Evolutionary conservation across 2,113 vertebrate species (phyloP), one percentile per base, ranked within the genome.

Genomic region (Epinephelus lanceolatus): DNA sequence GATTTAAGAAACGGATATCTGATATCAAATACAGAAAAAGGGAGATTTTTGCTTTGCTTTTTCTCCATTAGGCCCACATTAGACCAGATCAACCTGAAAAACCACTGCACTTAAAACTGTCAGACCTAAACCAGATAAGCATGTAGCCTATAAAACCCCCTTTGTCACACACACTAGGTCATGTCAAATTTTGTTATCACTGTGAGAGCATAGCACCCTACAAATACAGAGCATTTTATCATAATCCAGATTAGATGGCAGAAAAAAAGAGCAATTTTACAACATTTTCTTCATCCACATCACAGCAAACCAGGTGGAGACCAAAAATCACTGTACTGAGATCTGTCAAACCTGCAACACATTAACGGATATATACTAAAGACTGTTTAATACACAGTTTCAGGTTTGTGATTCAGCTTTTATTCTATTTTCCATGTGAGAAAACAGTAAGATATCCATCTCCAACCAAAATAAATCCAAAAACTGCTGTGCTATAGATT

Each of bases 21-120:
- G 6, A 6, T 25, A 25, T 27, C 12, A 14, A 18, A 60, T n/a
- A 18, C 57, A 30, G 57, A 30, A 30, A 18, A 30, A 30, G 15
- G 7, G 6, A 55, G 14, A 8, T 15, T 14, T 3, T 30, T 13
- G 42, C 3, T 3, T n/a, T 67, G 13, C 2, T 7, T n/a, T 21
- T 11, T 37, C 27, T 71, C 52, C 27, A 2, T 25, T 13, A 10
- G 17, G 21, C 23, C 14, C 1, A 59, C 10, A 9, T 21, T 4
- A 14, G 55, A 60, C 55, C 5, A 45, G 18, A 2, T 23, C 7
- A 59, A 67, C 76, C 55, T 49, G 76, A 78, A 78, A 68, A 49
- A 59, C n/a, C 8, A 19, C 75, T 5, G 25, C 0, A 11, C 17
- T 27, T 18, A 13, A 47, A 37, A 51, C 5, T 33, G 45, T 51